These are phyloP conservation scores for Troides aeacus DNA, from an alignment of 2,888 invertebrate genomes.

Conservation along the genomic window DNA sequence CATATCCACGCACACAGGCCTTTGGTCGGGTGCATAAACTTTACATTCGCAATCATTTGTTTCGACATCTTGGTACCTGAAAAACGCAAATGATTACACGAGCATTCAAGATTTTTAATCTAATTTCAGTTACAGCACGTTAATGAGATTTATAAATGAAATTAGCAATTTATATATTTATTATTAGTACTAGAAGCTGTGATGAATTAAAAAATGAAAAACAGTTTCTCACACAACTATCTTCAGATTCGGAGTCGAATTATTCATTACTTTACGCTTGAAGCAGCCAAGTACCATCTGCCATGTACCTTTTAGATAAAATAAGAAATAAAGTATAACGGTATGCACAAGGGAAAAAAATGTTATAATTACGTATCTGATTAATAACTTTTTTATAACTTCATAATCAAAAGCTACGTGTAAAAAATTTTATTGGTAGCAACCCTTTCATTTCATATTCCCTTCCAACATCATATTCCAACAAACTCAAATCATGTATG, in stretches of 20 bases:
- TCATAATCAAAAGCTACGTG: not conserved
- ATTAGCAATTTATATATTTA: too few species aligned
- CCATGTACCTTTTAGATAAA: conserved; percentile 55
- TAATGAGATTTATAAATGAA: too few species aligned
- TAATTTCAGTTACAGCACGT: too few species aligned
- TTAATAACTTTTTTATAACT: not conserved
- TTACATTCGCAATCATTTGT: conserved; percentile 27
- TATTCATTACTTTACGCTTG: conserved; percentile 39
- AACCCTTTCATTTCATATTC: too few species aligned
- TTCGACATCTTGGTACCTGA: conserved; percentile 33
- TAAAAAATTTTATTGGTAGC: not conserved
- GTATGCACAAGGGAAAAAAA: not conserved
- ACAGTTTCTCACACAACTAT: conserved; percentile 36
- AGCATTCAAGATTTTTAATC: too few species aligned
- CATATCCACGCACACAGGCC: conserved; percentile 55
- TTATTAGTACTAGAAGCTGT: not conserved
- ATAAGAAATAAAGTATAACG: conserved; percentile 7
- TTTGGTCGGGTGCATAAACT: conserved; percentile 35
- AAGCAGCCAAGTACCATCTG: conserved; percentile 64
- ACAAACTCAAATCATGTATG: too few species aligned
- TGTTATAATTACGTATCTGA: too few species aligned
- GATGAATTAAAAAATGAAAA: not conserved
- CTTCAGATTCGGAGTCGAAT: conserved; percentile 32
- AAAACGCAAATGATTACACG: conserved; percentile 8
- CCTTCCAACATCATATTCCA: too few species aligned